Percentiles rank a stretch among this genome's conserved stretches.
These are phyloP conservation scores for Iguana delicatissima DNA, from an alignment of 2,797 vertebrate genomes.

Conservation along the genomic window DNA sequence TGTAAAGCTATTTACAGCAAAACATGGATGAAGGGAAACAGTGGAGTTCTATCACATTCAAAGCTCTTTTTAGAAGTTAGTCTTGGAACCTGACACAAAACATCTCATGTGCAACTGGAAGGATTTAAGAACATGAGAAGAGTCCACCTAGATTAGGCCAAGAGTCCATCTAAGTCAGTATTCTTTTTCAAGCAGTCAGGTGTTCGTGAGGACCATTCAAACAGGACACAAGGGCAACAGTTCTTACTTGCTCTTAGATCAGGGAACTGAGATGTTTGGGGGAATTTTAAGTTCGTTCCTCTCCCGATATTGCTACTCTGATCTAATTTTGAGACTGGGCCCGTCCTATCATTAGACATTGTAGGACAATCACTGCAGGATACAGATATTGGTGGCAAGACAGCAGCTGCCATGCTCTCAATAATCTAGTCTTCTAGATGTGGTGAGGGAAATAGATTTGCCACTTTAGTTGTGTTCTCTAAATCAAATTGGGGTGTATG, in stretches of 20 bases:
- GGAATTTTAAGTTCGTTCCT: background rate
- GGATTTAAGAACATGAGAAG: background rate
- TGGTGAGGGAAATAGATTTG: background rate
- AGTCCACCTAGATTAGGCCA: background rate
- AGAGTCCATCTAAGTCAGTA: background rate
- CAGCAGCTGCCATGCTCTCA: background rate
- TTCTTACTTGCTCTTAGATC: background rate
- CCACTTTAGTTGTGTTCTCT: background rate
- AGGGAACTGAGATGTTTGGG: too few species aligned
- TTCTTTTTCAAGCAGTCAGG: background rate
- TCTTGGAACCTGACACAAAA: background rate
- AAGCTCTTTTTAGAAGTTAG: background rate
- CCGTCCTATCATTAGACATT: background rate
- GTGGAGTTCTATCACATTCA: background rate
- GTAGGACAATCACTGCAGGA: background rate
- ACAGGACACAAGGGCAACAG: background rate
- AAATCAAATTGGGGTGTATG: background rate
- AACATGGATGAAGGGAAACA: background rate
- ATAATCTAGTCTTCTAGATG: background rate
- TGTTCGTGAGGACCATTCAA: background rate
- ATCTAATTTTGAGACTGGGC: background rate
- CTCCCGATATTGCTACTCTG: background rate
- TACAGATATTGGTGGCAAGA: background rate
- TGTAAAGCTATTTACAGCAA: slow-evolving; percentile 41
- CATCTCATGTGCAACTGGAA: background rate